Conservation (phyloP, 1,140 invertebrate genomes). For the Zeugodacus cucurbitae region DNA sequence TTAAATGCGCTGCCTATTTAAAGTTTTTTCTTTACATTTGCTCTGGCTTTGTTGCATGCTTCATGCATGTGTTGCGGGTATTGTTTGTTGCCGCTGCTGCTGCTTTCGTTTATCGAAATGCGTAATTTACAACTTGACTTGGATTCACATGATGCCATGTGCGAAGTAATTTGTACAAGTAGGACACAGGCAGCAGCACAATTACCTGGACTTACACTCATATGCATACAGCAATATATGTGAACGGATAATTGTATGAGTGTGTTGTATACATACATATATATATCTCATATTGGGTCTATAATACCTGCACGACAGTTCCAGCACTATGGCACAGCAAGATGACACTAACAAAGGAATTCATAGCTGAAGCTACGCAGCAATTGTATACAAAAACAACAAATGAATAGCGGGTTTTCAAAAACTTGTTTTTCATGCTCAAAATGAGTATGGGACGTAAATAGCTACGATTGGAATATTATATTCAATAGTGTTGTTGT, state of each 20-base stretch:
- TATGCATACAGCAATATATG: background rate
- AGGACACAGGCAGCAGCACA: background rate
- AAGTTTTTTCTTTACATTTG: background rate
- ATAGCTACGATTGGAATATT: no score
- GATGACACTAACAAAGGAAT: background rate
- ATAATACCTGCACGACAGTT: background rate
- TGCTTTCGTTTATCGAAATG: background rate
- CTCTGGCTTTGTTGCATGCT: background rate
- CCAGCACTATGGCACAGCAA: background rate
- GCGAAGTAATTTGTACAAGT: background rate
- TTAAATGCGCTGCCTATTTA: background rate
- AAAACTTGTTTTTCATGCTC: background rate
- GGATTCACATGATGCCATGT: background rate
- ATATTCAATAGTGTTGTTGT: no score
- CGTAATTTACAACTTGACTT: constrained; percentile 19
- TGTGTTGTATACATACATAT: background rate
- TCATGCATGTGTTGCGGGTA: background rate
- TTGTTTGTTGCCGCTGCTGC: background rate
- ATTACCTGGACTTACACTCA: background rate
- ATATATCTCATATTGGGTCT: no score
- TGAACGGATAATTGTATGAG: background rate
- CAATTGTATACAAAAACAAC: background rate
- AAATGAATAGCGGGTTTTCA: background rate
- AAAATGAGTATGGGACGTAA: background rate
- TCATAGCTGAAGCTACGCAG: background rate